Evolutionary conservation across 2,888 invertebrate genomes (phyloP).

Genomic region (Drosophila affinis): DNA sequence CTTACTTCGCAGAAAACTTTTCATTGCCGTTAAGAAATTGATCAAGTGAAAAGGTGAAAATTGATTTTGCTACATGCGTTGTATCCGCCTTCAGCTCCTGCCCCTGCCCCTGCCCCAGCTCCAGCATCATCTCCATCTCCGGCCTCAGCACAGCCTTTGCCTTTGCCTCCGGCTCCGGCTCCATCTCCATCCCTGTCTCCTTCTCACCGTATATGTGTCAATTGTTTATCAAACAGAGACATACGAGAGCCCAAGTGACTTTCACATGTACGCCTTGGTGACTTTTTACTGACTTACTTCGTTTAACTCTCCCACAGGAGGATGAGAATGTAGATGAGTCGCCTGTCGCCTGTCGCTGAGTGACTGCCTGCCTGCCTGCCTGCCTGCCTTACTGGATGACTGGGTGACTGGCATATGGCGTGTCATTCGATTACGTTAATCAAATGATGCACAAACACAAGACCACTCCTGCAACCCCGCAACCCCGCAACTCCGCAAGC

Average conservation of each 20-base stretch:
- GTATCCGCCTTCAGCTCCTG: conserved; percentile 10
- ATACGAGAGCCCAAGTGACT: conserved; percentile 45
- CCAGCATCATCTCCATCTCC: not conserved
- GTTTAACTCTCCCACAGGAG: conserved; percentile 45
- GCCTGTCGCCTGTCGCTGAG: conserved; percentile 6
- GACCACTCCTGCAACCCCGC: not conserved
- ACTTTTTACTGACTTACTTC: conserved; percentile 62
- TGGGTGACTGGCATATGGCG: conserved; percentile 69
- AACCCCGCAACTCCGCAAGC: not conserved
- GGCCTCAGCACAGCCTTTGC: not conserved
- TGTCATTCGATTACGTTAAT: conserved; percentile 78
- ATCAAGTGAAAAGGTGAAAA: conserved; percentile 80
- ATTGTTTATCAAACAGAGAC: conserved; percentile 64
- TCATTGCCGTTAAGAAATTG: conserved; percentile 78
- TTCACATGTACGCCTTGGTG: conserved; percentile 51
- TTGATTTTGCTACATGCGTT: conserved; percentile 77
- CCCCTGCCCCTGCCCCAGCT: not conserved
- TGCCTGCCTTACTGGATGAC: conserved; percentile 15
- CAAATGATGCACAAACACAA: conserved; percentile 74
- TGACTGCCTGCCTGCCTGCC: conserved; percentile 23
- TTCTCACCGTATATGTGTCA: conserved; percentile 43
- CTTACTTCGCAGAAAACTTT: conserved; percentile 64
- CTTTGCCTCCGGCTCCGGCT: not conserved
- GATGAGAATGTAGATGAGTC: conserved; percentile 10
- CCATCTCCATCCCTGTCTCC: not conserved